Percentiles rank a stretch among this genome's conserved stretches.
Conservation (phyloP, 1,140 invertebrate genomes). For the Leguminivora glycinivorella region DNA sequence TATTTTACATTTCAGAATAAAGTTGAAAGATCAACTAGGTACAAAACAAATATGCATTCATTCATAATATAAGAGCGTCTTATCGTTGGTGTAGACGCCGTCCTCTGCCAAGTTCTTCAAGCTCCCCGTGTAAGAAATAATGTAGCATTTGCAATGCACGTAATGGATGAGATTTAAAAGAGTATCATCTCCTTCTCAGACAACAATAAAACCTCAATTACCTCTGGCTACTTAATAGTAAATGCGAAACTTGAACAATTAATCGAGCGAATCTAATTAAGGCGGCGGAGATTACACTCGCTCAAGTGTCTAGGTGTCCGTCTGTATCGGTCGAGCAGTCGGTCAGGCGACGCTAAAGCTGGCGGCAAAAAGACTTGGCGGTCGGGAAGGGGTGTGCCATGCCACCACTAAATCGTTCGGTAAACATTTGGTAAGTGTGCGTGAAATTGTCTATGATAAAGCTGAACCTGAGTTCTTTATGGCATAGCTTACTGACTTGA, state of each 20-base stretch:
- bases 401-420: conserved; percentile 63
- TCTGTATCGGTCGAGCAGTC: background rate
- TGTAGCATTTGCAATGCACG: too few species aligned
- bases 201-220: background rate
- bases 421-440: conserved; percentile 68
- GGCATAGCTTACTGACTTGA: background rate
- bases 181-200: too few species aligned
- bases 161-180: too few species aligned
- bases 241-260: conserved; percentile 42
- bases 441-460: conserved; percentile 64
- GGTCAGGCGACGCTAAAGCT: background rate
- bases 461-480: conserved; percentile 26
- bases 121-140: too few species aligned
- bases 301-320: conserved; percentile 8
- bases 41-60: too few species aligned
- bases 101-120: too few species aligned
- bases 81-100: too few species aligned
- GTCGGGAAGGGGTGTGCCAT: conserved; percentile 24
- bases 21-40: too few species aligned
- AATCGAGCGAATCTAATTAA: background rate
- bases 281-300: conserved; percentile 42
- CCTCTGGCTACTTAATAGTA: conserved; percentile 49
- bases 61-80: too few species aligned
- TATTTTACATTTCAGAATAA: too few species aligned
- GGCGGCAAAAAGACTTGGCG: background rate